phyloP scores from a whole-genome alignment of 1,140 invertebrate genomes.

The Drosophila ercepeae region DNA sequence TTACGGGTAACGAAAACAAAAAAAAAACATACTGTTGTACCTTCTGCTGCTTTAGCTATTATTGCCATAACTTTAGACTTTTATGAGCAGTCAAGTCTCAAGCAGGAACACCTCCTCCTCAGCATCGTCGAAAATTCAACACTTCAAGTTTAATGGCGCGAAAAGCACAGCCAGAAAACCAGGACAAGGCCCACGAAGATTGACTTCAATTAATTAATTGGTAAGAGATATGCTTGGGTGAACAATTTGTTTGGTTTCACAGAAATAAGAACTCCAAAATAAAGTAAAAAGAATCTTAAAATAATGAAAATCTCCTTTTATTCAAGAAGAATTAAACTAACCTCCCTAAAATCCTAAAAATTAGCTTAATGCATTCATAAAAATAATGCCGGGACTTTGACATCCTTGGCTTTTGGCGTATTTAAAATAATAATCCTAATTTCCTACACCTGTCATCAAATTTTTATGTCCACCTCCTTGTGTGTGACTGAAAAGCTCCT shows the following conservation, averaged over 20 bases:
- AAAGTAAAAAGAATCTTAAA: too few species aligned
- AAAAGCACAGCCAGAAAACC: constrained; percentile 21
- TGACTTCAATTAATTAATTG: constrained; percentile 26
- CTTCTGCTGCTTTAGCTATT: constrained; percentile 39
- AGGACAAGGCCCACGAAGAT: constrained; percentile 1
- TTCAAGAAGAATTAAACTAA: too few species aligned
- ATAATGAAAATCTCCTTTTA: too few species aligned
- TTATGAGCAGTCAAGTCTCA: constrained; percentile 48
- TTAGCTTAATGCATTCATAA: constrained; percentile 15
- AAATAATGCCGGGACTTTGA: neutral
- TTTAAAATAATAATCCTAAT: constrained; percentile 79
- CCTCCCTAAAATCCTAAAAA: neutral
- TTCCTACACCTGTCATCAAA: constrained; percentile 70
- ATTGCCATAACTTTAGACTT: constrained; percentile 68
- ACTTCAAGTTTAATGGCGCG: constrained; percentile 47
- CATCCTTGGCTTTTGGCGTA: constrained; percentile 28
- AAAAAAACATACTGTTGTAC: constrained; percentile 41
- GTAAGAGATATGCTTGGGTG: neutral
- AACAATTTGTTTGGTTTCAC: too few species aligned
- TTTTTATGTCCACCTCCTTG: constrained; percentile 50
- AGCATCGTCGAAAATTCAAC: constrained; percentile 13
- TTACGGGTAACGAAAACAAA: too few species aligned
- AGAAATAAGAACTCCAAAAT: too few species aligned
- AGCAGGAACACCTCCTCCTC: neutral
- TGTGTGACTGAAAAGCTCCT: constrained; percentile 20